Evolutionary conservation across 2,888 invertebrate species (phyloP).

Genomic region (Athrips mouffetella): DNA sequence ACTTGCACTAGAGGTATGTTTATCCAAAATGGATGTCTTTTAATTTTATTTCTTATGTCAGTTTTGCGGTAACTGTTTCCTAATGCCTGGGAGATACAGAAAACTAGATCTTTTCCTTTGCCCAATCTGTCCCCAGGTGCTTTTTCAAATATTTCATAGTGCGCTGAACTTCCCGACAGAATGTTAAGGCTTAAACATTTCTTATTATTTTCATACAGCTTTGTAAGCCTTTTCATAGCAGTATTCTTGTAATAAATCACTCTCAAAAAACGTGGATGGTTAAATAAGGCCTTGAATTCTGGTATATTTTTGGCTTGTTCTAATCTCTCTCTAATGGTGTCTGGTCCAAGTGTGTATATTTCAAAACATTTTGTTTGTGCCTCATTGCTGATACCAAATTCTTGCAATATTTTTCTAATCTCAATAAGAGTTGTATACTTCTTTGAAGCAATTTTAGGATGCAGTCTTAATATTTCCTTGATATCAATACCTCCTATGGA

Average conservation of each 20-base stretch:
- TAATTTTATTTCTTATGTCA: slow-evolving; percentile 46
- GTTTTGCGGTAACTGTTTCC: slow-evolving; percentile 42
- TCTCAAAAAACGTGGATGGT: slow-evolving; percentile 67
- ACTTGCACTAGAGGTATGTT: slow-evolving; percentile 65
- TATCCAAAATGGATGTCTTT: slow-evolving; percentile 68
- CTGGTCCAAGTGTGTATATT: slow-evolving; percentile 59
- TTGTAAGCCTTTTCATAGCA: slow-evolving; percentile 50
- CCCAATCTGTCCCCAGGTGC: slow-evolving; percentile 65
- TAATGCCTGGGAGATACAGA: slow-evolving; percentile 54
- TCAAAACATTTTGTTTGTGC: slow-evolving; percentile 68
- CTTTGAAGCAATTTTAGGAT: slow-evolving; percentile 61
- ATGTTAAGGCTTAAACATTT: slow-evolving; percentile 67
- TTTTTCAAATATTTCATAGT: slow-evolving; percentile 62
- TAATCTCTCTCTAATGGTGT: slow-evolving; percentile 55
- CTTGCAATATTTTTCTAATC: slow-evolving; percentile 53
- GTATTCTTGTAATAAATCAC: slow-evolving; percentile 65
- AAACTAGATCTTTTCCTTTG: slow-evolving; percentile 65
- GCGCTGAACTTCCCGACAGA: slow-evolving; percentile 58
- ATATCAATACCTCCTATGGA: slow-evolving; percentile 64
- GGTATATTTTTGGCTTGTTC: slow-evolving; percentile 54
- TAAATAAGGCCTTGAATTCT: slow-evolving; percentile 56
- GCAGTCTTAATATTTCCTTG: slow-evolving; percentile 60
- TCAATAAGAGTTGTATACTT: slow-evolving; percentile 49
- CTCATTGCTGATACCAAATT: slow-evolving; percentile 56
- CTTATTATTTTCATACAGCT: slow-evolving; percentile 54